Conservation (phyloP, 1,140 invertebrate species). For the Hyphantria cunea region DNA sequence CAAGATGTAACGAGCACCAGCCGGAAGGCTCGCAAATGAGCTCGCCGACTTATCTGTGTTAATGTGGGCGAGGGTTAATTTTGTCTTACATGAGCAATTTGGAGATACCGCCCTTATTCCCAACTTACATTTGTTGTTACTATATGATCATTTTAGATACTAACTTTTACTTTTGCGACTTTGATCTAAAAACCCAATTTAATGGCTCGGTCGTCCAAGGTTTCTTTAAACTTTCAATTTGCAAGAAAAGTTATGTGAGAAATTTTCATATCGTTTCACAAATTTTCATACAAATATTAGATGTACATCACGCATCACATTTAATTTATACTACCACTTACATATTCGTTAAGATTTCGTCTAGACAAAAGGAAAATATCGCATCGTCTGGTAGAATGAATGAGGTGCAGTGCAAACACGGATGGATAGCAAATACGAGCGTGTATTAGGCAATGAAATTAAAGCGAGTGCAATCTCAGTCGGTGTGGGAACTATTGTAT, state of each 20-base stretch:
- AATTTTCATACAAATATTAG: background rate
- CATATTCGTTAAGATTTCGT: conserved; percentile 79
- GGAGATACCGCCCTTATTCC: conserved; percentile 60
- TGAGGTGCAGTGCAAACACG: conserved; percentile 67
- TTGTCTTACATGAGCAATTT: conserved; percentile 79
- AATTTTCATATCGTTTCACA: too few relatives aligned
- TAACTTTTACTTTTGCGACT: conserved; percentile 25
- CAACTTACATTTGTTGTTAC: conserved; percentile 56
- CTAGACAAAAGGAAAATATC: conserved; percentile 81
- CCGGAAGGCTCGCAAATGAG: conserved; percentile 81
- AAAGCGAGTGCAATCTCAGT: conserved; percentile 69
- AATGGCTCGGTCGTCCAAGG: background rate
- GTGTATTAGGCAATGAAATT: conserved; percentile 79
- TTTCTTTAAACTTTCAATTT: too few relatives aligned
- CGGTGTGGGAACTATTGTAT: conserved; percentile 25
- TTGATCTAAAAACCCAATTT: background rate
- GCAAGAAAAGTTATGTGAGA: too few relatives aligned
- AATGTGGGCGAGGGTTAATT: conserved; percentile 80
- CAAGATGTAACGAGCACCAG: conserved; percentile 79
- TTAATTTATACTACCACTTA: conserved; percentile 50
- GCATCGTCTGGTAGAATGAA: conserved; percentile 66
- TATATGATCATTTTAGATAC: conserved; percentile 33
- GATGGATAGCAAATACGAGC: conserved; percentile 71
- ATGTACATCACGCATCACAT: background rate
- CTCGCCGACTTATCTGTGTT: conserved; percentile 79